Evolutionary conservation across 2,797 vertebrate species (phyloP).

Genomic region (Lagodon rhomboides): DNA sequence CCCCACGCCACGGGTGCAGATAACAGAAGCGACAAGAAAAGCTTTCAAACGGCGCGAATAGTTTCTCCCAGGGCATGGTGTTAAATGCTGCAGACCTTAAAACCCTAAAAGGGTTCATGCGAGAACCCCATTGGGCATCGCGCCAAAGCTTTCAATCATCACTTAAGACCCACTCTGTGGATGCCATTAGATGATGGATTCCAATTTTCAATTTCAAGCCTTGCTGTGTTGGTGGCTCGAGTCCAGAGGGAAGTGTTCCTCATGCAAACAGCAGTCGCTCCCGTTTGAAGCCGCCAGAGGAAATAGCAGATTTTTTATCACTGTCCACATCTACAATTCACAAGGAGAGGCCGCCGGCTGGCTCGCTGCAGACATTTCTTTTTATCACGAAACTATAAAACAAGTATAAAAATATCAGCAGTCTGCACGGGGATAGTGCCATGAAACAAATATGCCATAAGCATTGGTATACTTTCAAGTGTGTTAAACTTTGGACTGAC

Average conservation of each 20-base stretch:
- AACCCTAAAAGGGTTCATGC: constrained; percentile 62
- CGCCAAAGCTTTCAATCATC: constrained; percentile 71
- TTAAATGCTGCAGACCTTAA: constrained; percentile 65
- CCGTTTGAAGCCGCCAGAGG: constrained; percentile 6
- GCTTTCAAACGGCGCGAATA: constrained; percentile 60
- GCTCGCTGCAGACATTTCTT: constrained; percentile 39
- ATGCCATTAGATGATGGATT: constrained; percentile 72
- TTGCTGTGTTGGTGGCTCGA: constrained; percentile 67
- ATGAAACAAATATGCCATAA: constrained; percentile 3
- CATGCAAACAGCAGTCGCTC: constrained; percentile 37
- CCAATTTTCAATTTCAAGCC: constrained; percentile 75
- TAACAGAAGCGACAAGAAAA: constrained; percentile 56
- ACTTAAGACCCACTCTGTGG: constrained; percentile 62
- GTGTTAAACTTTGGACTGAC: constrained; percentile 23
- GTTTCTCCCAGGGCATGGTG: constrained; percentile 40
- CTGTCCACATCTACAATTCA: constrained; percentile 38
- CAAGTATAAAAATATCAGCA: constrained; percentile 26
- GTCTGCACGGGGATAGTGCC: constrained; percentile 25
- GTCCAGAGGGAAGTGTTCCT: constrained; percentile 59
- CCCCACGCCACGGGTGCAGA: constrained; percentile 52
- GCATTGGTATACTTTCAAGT: constrained; percentile 6
- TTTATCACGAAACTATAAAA: constrained; percentile 49
- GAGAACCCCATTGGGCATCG: constrained; percentile 58
- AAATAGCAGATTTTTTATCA: constrained; percentile 55
- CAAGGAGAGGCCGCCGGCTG: background rate